These are phyloP conservation scores for Silurus glanis DNA, from an alignment of 2,113 vertebrate genomes.

Conservation along the genomic window DNA sequence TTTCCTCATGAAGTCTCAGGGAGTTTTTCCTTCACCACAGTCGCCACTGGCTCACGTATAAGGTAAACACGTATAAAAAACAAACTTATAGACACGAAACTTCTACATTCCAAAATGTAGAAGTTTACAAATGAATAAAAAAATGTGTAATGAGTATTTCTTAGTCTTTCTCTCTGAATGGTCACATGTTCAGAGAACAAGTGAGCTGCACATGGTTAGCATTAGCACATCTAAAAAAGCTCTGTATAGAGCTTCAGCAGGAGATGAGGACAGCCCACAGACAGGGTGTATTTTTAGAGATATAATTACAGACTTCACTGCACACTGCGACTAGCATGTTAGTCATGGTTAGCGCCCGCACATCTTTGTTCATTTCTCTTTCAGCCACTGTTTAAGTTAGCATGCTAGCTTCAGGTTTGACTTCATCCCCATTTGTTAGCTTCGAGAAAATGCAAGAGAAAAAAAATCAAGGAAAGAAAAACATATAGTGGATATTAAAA, in stretches of 20 bases:
- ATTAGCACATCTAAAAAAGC: constrained; percentile 19
- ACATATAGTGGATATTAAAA: constrained; percentile 52
- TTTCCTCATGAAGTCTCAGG: too few relatives aligned
- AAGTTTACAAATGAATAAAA: too few relatives aligned
- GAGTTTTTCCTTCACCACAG: too few relatives aligned
- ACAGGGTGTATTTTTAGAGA: constrained; percentile 16
- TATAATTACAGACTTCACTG: not conserved
- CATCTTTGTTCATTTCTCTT: not conserved
- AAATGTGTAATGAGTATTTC: too few relatives aligned
- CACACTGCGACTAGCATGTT: not conserved
- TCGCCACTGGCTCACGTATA: too few relatives aligned
- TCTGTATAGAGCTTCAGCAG: not conserved
- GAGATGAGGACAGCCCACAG: not conserved
- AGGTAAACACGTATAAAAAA: too few relatives aligned
- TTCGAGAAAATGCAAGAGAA: not conserved
- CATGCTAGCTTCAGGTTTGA: not conserved
- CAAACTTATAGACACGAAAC: too few relatives aligned
- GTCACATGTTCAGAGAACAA: not conserved
- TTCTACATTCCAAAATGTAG: too few relatives aligned
- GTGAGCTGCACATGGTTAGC: constrained; percentile 10
- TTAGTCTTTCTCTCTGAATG: not conserved
- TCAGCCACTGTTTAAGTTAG: not conserved
- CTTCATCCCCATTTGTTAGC: not conserved
- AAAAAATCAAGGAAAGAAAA: constrained; percentile 12
- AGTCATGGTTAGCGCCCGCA: not conserved